Base-by-base conservation (phyloP, 2,113 vertebrate species). In the Pycnonotus jocosus region DNA sequence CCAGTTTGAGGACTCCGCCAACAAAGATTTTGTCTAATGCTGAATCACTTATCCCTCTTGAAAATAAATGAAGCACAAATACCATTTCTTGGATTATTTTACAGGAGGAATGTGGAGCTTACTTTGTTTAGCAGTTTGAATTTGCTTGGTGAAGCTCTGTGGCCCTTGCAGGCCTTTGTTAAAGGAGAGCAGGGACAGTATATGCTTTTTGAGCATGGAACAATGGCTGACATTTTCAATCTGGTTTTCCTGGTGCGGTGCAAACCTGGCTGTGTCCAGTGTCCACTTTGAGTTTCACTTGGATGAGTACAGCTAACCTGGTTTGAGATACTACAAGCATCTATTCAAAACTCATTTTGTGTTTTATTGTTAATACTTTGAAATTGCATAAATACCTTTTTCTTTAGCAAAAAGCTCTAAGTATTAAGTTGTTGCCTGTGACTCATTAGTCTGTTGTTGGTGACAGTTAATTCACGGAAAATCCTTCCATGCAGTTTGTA, bases 371-470 rank as follows among this genome's bases (percentile, higher is more conserved):
- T 90, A 78, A 68, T 86, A 48, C 56, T 56, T 86, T 0, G 5
- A 74, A 84, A 86, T 64, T 11, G 25, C 17, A 17, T 77, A 50
- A 51, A 30, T 85, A 23, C 45, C 51, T 72, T 60, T 81, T 88
- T 83, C 27, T 66, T 90, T 62, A 84, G 61, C 47, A 44, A 51
- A 66, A 71, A 86, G 25, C 79, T 62, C 37, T 33, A 88, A 72
- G 45, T 66, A 69, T 90, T 93, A 93, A 92, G 77, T 83, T 81
- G 7, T 92, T 94, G 28, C 78, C 72, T 92, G 64, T 90, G 72
- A 91, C 86, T 94, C 80, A 68, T 86, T 78, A 70, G 68, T 71
- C 82, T 90, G 28, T 70, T 70, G 27, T 81, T 93, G 61, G 31
- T 81, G 56, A 64, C 27, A 54, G 47, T 65, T 94, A 93, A 94